Evolutionary conservation across 2,888 invertebrate species (phyloP).

Genomic region (Allolobophora icterica): DNA sequence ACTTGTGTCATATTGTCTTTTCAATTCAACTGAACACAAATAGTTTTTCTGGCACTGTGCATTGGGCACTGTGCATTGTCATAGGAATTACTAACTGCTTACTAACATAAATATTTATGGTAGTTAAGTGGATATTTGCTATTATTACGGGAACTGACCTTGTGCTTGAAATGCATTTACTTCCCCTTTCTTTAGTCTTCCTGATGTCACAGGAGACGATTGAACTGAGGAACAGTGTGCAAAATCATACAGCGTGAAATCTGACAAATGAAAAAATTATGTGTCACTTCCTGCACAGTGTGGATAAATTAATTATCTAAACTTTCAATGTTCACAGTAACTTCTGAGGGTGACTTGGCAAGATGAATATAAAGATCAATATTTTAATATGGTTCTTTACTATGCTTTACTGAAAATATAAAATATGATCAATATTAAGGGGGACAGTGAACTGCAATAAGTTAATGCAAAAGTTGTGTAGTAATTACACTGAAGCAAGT

Average conservation of each 20-base stretch:
- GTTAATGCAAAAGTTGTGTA: too few species aligned
- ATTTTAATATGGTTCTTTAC: neutral
- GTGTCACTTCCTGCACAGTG: neutral
- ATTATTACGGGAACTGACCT: neutral
- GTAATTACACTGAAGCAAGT: too few species aligned
- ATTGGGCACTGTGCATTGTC: too few species aligned
- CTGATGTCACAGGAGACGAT: neutral
- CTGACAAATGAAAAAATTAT: neutral
- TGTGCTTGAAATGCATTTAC: conserved; percentile 21
- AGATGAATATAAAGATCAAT: neutral
- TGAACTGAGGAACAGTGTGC: neutral
- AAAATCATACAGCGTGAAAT: conserved; percentile 26
- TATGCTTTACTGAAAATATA: too few species aligned
- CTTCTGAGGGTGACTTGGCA: neutral
- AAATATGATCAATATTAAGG: too few species aligned
- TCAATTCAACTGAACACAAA: too few species aligned
- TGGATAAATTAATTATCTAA: neutral
- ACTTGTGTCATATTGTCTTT: too few species aligned
- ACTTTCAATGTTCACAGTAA: neutral
- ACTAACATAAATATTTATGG: neutral
- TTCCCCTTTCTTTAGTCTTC: conserved; percentile 25
- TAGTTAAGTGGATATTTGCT: neutral
- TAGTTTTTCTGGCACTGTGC: too few species aligned
- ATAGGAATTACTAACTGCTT: too few species aligned
- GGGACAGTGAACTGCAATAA: too few species aligned